phyloP scores from a whole-genome alignment of 2,797 vertebrate genomes.

The Rhinoraja longicauda region DNA sequence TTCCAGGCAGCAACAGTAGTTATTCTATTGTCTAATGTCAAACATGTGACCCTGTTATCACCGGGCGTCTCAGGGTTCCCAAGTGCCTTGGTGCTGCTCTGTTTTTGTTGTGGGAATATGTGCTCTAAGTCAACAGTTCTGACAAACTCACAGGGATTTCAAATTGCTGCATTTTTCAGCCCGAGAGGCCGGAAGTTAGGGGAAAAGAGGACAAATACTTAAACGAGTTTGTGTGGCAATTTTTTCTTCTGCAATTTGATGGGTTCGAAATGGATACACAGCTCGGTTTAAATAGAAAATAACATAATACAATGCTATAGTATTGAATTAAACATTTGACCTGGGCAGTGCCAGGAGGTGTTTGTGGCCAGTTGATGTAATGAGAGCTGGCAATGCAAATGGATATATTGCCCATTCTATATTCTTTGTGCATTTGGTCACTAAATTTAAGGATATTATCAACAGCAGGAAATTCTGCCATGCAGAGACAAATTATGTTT shows the following conservation, averaged over 20 bases:
- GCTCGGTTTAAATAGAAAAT: background rate
- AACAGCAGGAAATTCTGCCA: background rate
- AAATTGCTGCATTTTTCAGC: background rate
- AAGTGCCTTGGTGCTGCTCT: background rate
- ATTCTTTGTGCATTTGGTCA: background rate
- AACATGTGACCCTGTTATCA: background rate
- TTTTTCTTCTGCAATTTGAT: background rate
- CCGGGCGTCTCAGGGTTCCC: background rate
- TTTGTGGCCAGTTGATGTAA: background rate
- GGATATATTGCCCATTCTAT: background rate
- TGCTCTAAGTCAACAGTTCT: background rate
- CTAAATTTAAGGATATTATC: background rate
- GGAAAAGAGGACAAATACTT: background rate
- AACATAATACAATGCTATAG: background rate
- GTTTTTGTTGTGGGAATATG: background rate
- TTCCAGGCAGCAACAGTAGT: background rate
- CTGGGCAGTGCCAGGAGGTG: background rate
- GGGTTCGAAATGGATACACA: background rate
- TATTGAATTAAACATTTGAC: background rate
- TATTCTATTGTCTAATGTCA: background rate
- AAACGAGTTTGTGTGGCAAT: background rate
- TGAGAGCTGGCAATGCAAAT: too few relatives aligned
- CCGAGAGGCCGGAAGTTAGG: background rate
- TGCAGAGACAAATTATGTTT: background rate
- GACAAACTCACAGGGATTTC: background rate